A percentile compares a stretch with the other conserved stretches of the same genome.
These are phyloP conservation scores for Caenorhabditis doughertyi DNA, from an alignment of 2,888 invertebrate genomes.

Conservation along the genomic window DNA sequence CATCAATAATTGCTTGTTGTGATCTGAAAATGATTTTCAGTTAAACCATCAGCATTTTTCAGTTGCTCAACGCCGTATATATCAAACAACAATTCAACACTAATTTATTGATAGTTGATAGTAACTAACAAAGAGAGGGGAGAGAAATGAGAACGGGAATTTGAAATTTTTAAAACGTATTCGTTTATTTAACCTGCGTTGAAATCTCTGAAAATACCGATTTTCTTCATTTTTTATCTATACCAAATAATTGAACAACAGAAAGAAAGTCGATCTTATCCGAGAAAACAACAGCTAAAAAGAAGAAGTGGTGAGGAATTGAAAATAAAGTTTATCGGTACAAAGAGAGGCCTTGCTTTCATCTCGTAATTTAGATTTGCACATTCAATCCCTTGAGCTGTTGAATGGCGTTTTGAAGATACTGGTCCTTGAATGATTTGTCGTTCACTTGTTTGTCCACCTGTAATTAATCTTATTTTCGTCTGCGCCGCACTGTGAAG, in stretches of 20 bases:
- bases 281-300: conserved; percentile 63
- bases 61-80: too few relatives aligned
- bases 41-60: neutral
- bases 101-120: conserved; percentile 50
- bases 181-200: conserved; percentile 42
- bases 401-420: conserved; percentile 80
- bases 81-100: conserved; percentile 42
- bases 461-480: conserved; percentile 59
- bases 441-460: conserved; percentile 79
- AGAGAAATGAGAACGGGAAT: neutral
- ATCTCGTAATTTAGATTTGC: conserved; percentile 67
- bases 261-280: conserved; percentile 58
- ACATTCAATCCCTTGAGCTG: conserved; percentile 78
- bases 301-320: conserved; percentile 47
- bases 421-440: conserved; percentile 80
- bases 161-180: neutral
- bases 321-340: conserved; percentile 54
- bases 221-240: conserved; percentile 58
- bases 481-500: neutral
- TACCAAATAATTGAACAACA: conserved; percentile 51
- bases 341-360: conserved; percentile 40
- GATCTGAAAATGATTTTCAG: too few relatives aligned
- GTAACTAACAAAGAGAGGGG: conserved; percentile 26
- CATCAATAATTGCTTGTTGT: too few relatives aligned
- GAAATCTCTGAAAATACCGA: conserved; percentile 41